These are phyloP conservation scores for Drosophila tropicalis DNA, from an alignment of 1,140 invertebrate species.

Conservation along the genomic window DNA sequence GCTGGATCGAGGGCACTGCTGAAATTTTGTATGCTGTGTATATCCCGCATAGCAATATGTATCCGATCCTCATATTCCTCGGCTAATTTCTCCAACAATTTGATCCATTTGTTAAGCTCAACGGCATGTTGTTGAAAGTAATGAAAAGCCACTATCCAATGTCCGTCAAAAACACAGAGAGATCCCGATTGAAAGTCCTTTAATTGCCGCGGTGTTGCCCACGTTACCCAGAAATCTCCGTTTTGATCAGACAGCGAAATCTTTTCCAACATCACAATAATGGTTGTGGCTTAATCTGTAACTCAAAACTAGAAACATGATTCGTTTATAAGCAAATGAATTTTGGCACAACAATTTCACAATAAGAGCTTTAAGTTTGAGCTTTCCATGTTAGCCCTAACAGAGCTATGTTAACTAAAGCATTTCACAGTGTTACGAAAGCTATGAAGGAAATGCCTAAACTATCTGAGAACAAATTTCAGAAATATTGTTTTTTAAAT, in stretches of 20 bases:
- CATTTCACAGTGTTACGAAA: too few relatives aligned
- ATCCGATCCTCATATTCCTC: slow-evolving; percentile 36
- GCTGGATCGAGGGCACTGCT: slow-evolving; percentile 4
- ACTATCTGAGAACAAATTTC: too few relatives aligned
- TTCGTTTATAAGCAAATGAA: neutral
- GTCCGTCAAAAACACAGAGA: neutral
- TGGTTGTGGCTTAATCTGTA: neutral
- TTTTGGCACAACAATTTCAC: neutral
- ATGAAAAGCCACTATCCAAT: slow-evolving; percentile 44
- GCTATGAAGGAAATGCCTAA: too few relatives aligned
- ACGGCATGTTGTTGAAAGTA: slow-evolving; percentile 18
- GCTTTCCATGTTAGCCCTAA: too few relatives aligned
- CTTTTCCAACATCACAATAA: neutral
- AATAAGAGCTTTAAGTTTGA: neutral
- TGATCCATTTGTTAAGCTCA: slow-evolving; percentile 27
- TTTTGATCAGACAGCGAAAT: slow-evolving; percentile 2
- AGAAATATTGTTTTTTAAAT: too few relatives aligned
- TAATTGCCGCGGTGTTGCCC: slow-evolving; percentile 1
- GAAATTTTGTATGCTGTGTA: slow-evolving; percentile 29
- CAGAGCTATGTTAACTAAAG: too few relatives aligned
- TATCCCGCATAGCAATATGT: slow-evolving; percentile 32
- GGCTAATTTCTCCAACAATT: slow-evolving; percentile 21
- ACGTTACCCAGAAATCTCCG: slow-evolving; percentile 18
- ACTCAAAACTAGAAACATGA: neutral
- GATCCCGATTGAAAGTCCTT: neutral